phyloP scores from a whole-genome alignment of 2,888 invertebrate genomes.

The Drosophila koepferae region DNA sequence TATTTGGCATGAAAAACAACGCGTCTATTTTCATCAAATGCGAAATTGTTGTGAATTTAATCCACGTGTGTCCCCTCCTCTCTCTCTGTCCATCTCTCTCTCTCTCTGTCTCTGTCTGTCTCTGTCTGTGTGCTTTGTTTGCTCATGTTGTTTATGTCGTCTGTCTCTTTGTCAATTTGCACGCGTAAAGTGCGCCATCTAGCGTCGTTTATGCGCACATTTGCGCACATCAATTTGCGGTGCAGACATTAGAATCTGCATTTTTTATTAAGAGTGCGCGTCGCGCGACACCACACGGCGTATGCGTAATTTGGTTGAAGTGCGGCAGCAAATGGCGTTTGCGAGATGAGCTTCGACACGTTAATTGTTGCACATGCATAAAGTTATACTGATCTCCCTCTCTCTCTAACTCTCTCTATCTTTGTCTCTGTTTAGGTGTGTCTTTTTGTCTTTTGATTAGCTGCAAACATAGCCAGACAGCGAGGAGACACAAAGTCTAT shows the following conservation, averaged over 20 bases:
- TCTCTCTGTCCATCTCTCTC: neutral
- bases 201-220: constrained; percentile 77
- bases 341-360: constrained; percentile 33
- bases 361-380: constrained; percentile 63
- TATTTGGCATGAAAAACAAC: constrained; percentile 33
- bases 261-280: constrained; percentile 64
- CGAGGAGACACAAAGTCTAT: constrained; percentile 35
- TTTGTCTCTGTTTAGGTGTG: neutral
- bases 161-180: constrained; percentile 67
- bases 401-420: neutral
- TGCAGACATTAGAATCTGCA: constrained; percentile 76
- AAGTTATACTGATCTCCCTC: neutral
- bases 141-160: constrained; percentile 33
- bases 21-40: constrained; percentile 62
- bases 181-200: constrained; percentile 75
- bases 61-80: constrained; percentile 42
- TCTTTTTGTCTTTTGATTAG: constrained; percentile 76
- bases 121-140: constrained; percentile 16
- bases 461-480: constrained; percentile 60
- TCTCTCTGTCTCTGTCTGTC: constrained; percentile 11
- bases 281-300: constrained; percentile 48
- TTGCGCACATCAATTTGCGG: constrained; percentile 78
- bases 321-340: constrained; percentile 32
- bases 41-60: constrained; percentile 75
- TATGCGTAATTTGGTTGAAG: constrained; percentile 58